Base-by-base conservation (phyloP, 2,113 vertebrate species). In the Xenopus laevis region DNA sequence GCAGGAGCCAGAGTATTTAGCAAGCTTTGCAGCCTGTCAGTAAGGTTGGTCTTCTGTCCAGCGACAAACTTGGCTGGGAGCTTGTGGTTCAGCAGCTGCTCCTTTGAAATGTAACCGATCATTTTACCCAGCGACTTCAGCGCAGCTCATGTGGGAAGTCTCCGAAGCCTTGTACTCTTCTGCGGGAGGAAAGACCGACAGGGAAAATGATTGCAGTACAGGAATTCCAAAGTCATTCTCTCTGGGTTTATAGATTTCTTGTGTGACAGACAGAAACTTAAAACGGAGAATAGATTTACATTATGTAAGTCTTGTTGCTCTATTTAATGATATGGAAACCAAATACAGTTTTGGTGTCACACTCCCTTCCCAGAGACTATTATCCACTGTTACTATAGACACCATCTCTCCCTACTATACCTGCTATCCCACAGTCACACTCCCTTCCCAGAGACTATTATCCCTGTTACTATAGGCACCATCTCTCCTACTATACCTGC, bases 1-100 rank as follows among this genome's bases (percentile, higher is more conserved):
- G 91, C 68, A 99, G 84, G 80, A 52, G 88, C 89, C 46, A 98
- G 82, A 0, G 93, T 97, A 78, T 98, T 98, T 65, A 99, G 86
- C 11, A 97, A 86, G 6, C 94, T 96, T 86, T 98, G 97, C 6
- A 96, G 87, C 18, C 89, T 74, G 53, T 93, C 93, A 1, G 96
- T 92, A 64, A 99, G 90, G 86, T 93, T 93, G 21, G 94, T 94
- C 71, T 88, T 94, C 80, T 97, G 96, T 82, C 91, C 91, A 27
- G 89, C 92, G 65, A 94, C 83, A 82, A 96, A 89, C 71, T 86
- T 92, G 0, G 91, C 84, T 33, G 93, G 88, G 67, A 99, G 90
- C n/a, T 87, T 93, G 78, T 97, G 95, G 75, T 92, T 87, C 71
- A 86, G 82, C 2, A 99, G 83, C 74, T 97, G 93, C 57, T 92